Percentiles rank a stretch among this genome's conserved stretches.
Conservation (phyloP, 2,113 vertebrate species). For the Catagonus wagneri region DNA sequence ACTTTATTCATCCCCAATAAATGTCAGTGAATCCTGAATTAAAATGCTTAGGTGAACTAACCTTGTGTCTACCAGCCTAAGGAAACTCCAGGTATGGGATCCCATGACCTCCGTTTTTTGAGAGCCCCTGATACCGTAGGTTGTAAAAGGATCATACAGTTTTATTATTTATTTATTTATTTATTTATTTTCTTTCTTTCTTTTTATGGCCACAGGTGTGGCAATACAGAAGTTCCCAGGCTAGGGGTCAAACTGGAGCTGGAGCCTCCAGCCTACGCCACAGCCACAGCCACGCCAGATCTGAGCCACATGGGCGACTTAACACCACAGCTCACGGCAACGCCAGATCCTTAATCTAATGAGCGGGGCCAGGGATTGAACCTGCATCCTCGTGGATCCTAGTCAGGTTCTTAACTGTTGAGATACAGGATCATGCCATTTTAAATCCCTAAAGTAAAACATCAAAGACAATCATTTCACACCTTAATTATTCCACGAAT, state of each 20-base stretch:
- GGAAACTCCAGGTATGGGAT: neutral
- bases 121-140: neutral
- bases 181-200: no score
- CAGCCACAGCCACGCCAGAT: no score
- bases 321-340: no score
- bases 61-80: neutral
- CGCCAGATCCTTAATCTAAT: no score
- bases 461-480: slow-evolving; percentile 31
- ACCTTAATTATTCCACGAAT: slow-evolving; percentile 47
- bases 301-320: no score
- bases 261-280: no score
- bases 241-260: no score
- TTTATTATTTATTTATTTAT: neutral
- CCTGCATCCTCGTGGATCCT: no score
- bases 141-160: neutral
- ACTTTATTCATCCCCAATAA: neutral
- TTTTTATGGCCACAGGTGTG: no score
- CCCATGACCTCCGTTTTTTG: neutral
- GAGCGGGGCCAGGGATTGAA: no score
- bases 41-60: neutral
- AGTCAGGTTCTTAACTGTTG: no score
- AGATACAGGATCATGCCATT: neutral
- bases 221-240: no score
- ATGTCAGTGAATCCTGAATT: neutral
- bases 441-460: slow-evolving; percentile 26